Evolutionary conservation across 1,140 invertebrate genomes (phyloP).

Genomic region (Brachionus manjavacas): DNA sequence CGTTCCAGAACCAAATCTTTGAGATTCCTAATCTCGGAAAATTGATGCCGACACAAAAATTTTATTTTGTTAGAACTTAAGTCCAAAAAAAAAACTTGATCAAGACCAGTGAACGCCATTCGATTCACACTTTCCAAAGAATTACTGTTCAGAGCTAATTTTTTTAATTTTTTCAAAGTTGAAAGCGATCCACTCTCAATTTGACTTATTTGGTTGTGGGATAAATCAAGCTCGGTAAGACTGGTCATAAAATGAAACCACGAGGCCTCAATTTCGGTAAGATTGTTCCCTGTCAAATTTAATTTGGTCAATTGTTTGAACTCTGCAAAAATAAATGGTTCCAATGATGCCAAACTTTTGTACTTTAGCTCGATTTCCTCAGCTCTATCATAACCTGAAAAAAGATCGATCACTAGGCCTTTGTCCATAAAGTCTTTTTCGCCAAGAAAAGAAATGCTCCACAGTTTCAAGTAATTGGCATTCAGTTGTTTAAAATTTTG

Average conservation of each 20-base stretch:
- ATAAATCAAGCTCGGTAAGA: constrained; percentile 2
- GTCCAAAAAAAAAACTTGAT: neutral
- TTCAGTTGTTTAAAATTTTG: constrained; percentile 11
- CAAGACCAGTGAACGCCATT: neutral
- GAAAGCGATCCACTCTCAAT: constrained; percentile 5
- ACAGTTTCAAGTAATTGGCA: neutral
- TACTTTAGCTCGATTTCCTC: constrained; percentile 18
- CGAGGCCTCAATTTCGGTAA: neutral
- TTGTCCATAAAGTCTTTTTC: neutral
- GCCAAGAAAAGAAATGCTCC: neutral
- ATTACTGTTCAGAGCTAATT: constrained; percentile 14
- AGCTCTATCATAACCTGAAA: neutral
- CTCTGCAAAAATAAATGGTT: neutral
- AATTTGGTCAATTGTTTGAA: constrained; percentile 4
- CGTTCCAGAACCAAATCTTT: neutral
- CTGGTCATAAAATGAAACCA: neutral
- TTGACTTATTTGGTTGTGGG: constrained; percentile 22
- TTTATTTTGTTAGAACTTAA: neutral
- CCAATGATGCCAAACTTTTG: neutral
- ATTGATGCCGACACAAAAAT: neutral
- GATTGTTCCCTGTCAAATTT: neutral
- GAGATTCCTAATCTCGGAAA: neutral
- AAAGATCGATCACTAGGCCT: neutral
- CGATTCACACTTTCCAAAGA: neutral
- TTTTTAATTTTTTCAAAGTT: neutral